These are phyloP conservation scores for Ptilonorhynchus violaceus DNA, from an alignment of 2,113 vertebrate genomes.

Conservation along the genomic window DNA sequence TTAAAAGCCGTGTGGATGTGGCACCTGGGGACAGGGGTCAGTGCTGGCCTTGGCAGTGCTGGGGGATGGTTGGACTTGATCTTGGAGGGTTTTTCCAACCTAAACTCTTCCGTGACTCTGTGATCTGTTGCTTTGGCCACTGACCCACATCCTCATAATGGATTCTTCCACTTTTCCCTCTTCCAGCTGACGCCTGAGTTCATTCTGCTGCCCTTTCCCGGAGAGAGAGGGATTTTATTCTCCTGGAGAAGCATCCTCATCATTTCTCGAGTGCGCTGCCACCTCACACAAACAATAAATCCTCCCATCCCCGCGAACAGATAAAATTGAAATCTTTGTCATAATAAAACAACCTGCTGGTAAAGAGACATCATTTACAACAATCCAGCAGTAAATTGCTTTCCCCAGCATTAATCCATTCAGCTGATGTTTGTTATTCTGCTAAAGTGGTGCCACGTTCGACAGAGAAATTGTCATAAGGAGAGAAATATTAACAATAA, in stretches of 20 bases:
- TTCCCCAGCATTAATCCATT: neutral
- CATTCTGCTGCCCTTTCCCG: neutral
- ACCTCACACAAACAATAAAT: slow-evolving; percentile 13
- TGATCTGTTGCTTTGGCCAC: neutral
- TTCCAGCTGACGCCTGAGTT: neutral
- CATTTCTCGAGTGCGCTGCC: neutral
- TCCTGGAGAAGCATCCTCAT: neutral
- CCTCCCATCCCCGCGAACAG: neutral
- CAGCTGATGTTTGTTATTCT: slow-evolving; percentile 29
- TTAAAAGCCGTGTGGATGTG: neutral
- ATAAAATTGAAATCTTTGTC: slow-evolving; percentile 39
- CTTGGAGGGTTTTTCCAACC: neutral
- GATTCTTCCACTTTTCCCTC: neutral
- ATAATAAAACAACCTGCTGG: slow-evolving; percentile 43
- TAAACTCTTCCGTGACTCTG: neutral
- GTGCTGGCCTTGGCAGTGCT: neutral
- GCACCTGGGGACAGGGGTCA: neutral
- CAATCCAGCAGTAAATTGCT: slow-evolving; percentile 19
- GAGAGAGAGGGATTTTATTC: neutral
- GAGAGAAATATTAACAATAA: slow-evolving; percentile 22
- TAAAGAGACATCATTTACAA: slow-evolving; percentile 36
- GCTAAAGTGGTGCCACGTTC: neutral
- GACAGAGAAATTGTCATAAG: neutral
- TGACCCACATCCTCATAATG: neutral
- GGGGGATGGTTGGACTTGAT: neutral